phyloP scores from a whole-genome alignment of 2,888 invertebrate genomes.

The Drosophila nigricruria region DNA sequence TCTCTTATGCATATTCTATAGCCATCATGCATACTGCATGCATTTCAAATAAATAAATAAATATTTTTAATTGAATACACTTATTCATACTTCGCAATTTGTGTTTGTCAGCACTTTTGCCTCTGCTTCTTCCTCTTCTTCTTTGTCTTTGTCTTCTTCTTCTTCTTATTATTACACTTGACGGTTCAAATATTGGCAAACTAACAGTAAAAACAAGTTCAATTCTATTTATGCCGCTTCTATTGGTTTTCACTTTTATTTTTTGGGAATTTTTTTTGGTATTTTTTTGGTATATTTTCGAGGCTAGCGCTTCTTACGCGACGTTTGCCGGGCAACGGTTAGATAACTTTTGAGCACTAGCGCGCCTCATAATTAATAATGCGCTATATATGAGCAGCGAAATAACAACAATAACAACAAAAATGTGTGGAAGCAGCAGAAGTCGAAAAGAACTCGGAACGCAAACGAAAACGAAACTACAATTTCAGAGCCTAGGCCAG shows the following conservation, averaged over 20 bases:
- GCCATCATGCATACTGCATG: conserved; percentile 17
- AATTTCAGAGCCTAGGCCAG: conserved; percentile 16
- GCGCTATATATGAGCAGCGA: conserved; percentile 60
- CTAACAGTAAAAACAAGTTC: conserved; percentile 1
- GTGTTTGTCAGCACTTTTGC: conserved; percentile 1
- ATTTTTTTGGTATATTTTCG: conserved; percentile 2
- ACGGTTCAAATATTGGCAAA: not conserved
- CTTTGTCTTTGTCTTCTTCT: not conserved
- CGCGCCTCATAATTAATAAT: conserved; percentile 74
- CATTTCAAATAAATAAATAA: conserved; percentile 7
- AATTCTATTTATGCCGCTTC: not conserved
- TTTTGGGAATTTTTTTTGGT: not conserved
- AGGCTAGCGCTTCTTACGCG: conserved; percentile 3
- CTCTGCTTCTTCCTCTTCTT: not conserved
- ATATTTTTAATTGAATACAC: conserved; percentile 20
- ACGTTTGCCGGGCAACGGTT: conserved; percentile 71
- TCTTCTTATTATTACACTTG: not conserved
- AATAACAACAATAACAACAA: conserved; percentile 18
- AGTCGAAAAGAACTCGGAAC: conserved; percentile 45
- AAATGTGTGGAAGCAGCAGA: conserved; percentile 10
- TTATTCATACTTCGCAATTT: conserved; percentile 19
- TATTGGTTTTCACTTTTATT: conserved; percentile 2
- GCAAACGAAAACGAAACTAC: conserved; percentile 62
- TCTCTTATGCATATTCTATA: not conserved
- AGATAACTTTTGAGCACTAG: conserved; percentile 70